A percentile compares a stretch with the other conserved stretches of the same genome.
phyloP scores from a whole-genome alignment of 2,888 invertebrate genomes.

The Aspidapion aeneum region DNA sequence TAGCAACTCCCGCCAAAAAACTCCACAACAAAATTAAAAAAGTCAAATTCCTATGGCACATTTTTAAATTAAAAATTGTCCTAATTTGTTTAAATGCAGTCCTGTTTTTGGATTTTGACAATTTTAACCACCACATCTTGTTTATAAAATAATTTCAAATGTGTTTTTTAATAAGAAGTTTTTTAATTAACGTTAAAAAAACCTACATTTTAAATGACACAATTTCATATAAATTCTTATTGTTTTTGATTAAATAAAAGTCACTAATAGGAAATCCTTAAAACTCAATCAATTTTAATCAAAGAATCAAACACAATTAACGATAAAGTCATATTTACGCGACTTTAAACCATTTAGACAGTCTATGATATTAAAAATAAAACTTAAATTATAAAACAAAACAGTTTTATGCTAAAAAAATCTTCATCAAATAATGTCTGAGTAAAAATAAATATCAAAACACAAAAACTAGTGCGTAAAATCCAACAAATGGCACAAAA shows the following conservation, averaged over 20 bases:
- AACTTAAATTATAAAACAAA: background rate
- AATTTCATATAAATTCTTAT: too few relatives aligned
- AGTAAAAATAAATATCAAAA: too few relatives aligned
- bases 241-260: too few relatives aligned
- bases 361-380: background rate
- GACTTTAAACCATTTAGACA: background rate
- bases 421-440: too few relatives aligned
- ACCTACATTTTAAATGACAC: too few relatives aligned
- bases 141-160: too few relatives aligned
- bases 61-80: background rate
- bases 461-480: background rate
- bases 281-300: background rate
- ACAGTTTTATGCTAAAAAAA: background rate
- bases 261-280: background rate
- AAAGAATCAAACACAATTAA: too few relatives aligned
- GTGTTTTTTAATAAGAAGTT: too few relatives aligned
- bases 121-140: too few relatives aligned
- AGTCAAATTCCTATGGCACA: background rate
- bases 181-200: too few relatives aligned
- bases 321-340: too few relatives aligned
- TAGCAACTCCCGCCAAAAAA: constrained; percentile 27
- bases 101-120: too few relatives aligned
- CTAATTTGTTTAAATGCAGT: background rate
- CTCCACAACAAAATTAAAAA: background rate
- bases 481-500: background rate